Evolutionary conservation across 2,888 invertebrate species (phyloP), one percentile per base, ranked within the genome.

Genomic region (Tuberolachnus salignus): DNA sequence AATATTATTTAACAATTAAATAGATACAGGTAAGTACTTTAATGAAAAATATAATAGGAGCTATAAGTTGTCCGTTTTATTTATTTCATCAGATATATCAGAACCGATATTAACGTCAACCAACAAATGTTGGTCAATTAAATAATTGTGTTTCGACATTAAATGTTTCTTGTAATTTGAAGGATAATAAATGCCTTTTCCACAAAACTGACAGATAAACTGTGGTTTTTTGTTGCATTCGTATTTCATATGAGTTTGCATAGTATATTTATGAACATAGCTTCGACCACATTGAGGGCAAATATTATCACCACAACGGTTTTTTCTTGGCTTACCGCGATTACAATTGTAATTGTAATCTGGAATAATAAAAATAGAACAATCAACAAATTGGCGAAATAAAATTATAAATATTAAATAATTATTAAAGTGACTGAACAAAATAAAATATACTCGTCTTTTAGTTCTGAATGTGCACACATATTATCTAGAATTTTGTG

Each of bases 201-300:
- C 70, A 75, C 85, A 85, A 64, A 84, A 81, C 10, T 82, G 82
- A 85, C 93, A 94, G 84, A 91, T 91, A 86, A 92, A 93, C 86
- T 69, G 55, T 2, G 71, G 63, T 23, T 80, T 46, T 21, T 70
- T 57, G 23, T 86, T 86, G 42, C 81, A 81, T 71, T 81, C 73
- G 11, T 74, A 71, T 67, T 75, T 81, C 4, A 80, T 70, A 71
- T 81, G 81, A 34, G 71, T 80, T 46, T 67, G 55, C 42, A 82
- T 73, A 19, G 74, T 74, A 55, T 71, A 67, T 44, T 81, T 82
- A 57, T 81, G 53, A 64, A 71, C 55, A 53, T 81, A 81, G 26
- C 23, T 66, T 71, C 78, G 78, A 1, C 72, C 80, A 66, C 78
- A 81, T n/a, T 78, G 71, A 23, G 57, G 78, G 21, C 81, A 81